Percentiles rank a stretch among this genome's conserved stretches.
Conservation (phyloP, 1,140 invertebrate species). For the Zaprionus camerounensis region DNA sequence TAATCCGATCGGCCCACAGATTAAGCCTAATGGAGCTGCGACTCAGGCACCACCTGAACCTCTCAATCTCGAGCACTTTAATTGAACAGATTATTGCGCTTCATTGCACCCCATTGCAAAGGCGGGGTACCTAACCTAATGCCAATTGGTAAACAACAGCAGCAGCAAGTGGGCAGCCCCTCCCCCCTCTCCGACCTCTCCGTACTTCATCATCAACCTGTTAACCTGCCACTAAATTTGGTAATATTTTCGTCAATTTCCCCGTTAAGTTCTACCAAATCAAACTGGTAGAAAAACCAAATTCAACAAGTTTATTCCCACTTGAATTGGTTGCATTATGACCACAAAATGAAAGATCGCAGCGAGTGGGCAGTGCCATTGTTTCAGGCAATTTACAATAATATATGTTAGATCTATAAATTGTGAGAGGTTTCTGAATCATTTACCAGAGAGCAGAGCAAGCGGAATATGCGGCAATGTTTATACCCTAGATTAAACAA, state of each 20-base stretch:
- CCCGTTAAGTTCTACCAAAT: neutral
- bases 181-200: neutral
- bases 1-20: slow-evolving; percentile 56
- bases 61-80: slow-evolving; percentile 55
- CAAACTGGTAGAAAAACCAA: slow-evolving; percentile 11
- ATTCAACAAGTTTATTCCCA: slow-evolving; percentile 18
- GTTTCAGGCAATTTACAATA: neutral
- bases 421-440: neutral
- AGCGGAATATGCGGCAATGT: neutral
- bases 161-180: slow-evolving; percentile 35
- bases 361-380: slow-evolving; percentile 21
- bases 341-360: neutral
- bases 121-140: slow-evolving; percentile 14
- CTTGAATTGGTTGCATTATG: slow-evolving; percentile 10
- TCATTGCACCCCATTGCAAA: slow-evolving; percentile 51
- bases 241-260: slow-evolving; percentile 1
- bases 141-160: slow-evolving; percentile 30
- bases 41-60: slow-evolving; percentile 1
- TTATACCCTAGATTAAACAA: neutral
- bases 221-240: slow-evolving; percentile 1
- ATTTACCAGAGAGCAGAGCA: neutral
- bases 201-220: neutral
- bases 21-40: slow-evolving; percentile 20
- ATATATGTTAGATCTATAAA: neutral
- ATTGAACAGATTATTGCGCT: slow-evolving; percentile 72